Evolutionary conservation across 2,113 vertebrate species (phyloP), one percentile per base, ranked within the genome.

Genomic region (Scophthalmus maximus): DNA sequence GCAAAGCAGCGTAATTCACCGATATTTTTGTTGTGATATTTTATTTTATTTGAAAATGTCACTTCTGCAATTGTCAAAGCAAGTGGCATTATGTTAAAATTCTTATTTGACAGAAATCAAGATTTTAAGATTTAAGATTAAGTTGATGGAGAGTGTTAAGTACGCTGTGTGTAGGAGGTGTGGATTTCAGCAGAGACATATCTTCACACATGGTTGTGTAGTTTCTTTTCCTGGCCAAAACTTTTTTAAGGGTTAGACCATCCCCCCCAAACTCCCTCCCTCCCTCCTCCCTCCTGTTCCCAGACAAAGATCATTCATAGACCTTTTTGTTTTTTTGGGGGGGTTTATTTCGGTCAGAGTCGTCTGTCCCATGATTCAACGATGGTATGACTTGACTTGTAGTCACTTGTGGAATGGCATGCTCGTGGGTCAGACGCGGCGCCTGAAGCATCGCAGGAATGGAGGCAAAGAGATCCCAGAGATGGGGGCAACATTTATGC

Each of bases 371-470:
- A 62, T 87, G 81, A 90, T 90, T 70, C 56, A 40, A 50, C 46
- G 17, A 34, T 52, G 87, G 73, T 76, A 66, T 80, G 63, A 75
- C 32, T 79, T 78, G 83, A 79, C 82, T 88, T 88, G 87, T 89
- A 82, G 76, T 88, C 87, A 85, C 85, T 91, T 86, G 89, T 83
- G 90, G 83, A 92, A 89, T 85, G 89, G 86, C 88, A 92, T 88
- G 84, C 86, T 87, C 71, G 29, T 62, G 52, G 76, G 79, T 91
- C 32, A 50, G 76, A 79, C 81, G 23, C 9, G 63, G 77, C 15
- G 78, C 86, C 86, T 68, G 38, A 89, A 90, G 81, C 85, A 79
- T 92, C 60, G 26, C 81, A 88, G 60, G 83, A 91, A 92, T 92
- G 79, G 78, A 76, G 81, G 81, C 58, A 10, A n/a, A 82, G 76